Evolutionary conservation across 2,888 invertebrate species (phyloP).

Genomic region (Melanostoma scalare): DNA sequence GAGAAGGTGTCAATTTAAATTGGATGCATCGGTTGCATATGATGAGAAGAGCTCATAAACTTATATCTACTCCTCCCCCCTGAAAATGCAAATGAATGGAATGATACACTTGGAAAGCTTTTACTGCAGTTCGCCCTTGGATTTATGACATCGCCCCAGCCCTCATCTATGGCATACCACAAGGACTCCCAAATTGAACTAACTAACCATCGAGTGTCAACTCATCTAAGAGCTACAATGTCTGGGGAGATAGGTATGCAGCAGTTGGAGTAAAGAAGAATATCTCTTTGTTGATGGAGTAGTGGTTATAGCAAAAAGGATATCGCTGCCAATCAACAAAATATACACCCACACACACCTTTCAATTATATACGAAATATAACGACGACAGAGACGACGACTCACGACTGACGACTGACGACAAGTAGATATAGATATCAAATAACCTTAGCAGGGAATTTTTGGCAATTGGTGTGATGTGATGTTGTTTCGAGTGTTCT

Average conservation of each 20-base stretch:
- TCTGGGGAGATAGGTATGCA: conserved; percentile 35
- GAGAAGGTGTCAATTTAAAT: conserved; percentile 53
- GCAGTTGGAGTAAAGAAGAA: conserved; percentile 1
- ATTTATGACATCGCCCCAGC: conserved; percentile 30
- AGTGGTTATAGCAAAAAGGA: conserved; percentile 64
- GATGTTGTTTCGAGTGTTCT: conserved; percentile 43
- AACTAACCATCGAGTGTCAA: conserved; percentile 71
- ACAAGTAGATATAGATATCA: conserved; percentile 30
- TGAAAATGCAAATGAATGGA: conserved; percentile 64
- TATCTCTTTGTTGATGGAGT: conserved; percentile 21
- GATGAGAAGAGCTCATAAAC: not conserved
- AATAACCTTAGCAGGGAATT: conserved; percentile 47
- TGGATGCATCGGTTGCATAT: conserved; percentile 31
- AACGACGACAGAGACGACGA: conserved; percentile 12
- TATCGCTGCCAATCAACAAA: conserved; percentile 69
- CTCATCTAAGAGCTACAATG: conserved; percentile 49
- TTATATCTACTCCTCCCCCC: not conserved
- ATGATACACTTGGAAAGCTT: conserved; percentile 71
- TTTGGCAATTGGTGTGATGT: conserved; percentile 46
- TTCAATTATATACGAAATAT: not conserved
- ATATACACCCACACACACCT: conserved; percentile 13
- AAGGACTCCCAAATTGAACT: conserved; percentile 63
- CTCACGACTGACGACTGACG: conserved; percentile 21
- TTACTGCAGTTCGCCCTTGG: conserved; percentile 42
- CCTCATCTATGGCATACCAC: conserved; percentile 22